Percentiles rank a stretch among this genome's conserved stretches.
These are phyloP conservation scores for Drosophila nannoptera DNA, from an alignment of 1,140 invertebrate species.

Conservation along the genomic window DNA sequence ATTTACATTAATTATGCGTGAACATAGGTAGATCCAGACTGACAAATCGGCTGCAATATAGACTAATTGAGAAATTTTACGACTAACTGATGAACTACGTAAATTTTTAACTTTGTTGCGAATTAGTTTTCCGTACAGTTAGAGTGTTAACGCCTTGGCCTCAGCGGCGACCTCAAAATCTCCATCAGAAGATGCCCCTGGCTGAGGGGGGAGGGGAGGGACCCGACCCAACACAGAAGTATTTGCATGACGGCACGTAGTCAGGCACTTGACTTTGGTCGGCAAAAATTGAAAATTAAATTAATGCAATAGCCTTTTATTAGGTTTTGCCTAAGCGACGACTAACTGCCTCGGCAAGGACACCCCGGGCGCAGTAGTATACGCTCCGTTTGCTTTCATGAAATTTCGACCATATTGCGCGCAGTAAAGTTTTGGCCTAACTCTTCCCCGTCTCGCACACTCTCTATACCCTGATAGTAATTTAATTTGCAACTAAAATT, in stretches of 20 bases:
- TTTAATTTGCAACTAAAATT: slow-evolving; percentile 66
- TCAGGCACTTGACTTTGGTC: slow-evolving; percentile 62
- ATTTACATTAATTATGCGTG: no score
- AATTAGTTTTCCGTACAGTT: no score
- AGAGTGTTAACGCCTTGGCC: no score
- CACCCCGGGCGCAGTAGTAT: slow-evolving; percentile 41
- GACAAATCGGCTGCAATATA: no score
- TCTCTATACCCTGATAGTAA: slow-evolving; percentile 52
- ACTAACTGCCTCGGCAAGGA: slow-evolving; percentile 17
- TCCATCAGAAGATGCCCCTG: slow-evolving; percentile 7
- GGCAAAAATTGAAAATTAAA: slow-evolving; percentile 63
- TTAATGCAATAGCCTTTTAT: slow-evolving; percentile 76
- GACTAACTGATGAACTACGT: no score
- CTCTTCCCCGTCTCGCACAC: neutral
- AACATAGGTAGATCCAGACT: no score
- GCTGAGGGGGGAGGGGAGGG: no score
- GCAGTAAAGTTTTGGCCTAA: slow-evolving; percentile 18
- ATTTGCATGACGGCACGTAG: slow-evolving; percentile 52
- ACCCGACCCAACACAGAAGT: slow-evolving; percentile 27
- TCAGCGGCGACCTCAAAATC: no score
- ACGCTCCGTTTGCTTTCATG: slow-evolving; percentile 13
- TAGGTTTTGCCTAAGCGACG: slow-evolving; percentile 61
- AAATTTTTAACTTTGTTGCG: no score
- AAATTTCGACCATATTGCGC: slow-evolving; percentile 20
- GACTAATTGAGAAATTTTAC: no score